Percentiles rank a stretch among this genome's conserved stretches.
phyloP scores from a whole-genome alignment of 2,888 invertebrate genomes.

The Ryuthela nishihirai region DNA sequence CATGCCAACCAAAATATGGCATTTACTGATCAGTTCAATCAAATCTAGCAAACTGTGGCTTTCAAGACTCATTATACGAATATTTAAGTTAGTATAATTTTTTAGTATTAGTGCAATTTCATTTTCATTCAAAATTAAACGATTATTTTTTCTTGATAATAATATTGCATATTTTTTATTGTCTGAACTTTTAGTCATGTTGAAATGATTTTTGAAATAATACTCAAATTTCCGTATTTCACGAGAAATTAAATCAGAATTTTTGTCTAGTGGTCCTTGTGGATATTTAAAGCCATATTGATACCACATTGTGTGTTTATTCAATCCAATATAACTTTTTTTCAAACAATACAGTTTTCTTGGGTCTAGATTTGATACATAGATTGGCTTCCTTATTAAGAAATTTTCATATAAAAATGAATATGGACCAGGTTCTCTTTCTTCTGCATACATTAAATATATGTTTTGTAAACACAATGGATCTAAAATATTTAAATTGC shows the following conservation, averaged over 20 bases:
- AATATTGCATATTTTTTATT: constrained; percentile 45
- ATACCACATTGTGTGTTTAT: constrained; percentile 52
- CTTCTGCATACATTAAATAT: constrained; percentile 49
- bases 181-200: neutral
- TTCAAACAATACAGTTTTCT: constrained; percentile 49
- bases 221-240: constrained; percentile 43
- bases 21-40: constrained; percentile 41
- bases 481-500: constrained; percentile 40
- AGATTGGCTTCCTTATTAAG: constrained; percentile 39
- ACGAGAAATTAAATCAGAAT: constrained; percentile 39
- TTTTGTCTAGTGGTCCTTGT: constrained; percentile 50
- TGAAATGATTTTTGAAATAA: constrained; percentile 43
- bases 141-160: constrained; percentile 49
- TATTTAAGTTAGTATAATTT: constrained; percentile 42
- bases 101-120: constrained; percentile 48
- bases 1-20: constrained; percentile 50
- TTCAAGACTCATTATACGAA: constrained; percentile 13
- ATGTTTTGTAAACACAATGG: constrained; percentile 39
- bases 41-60: constrained; percentile 44
- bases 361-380: constrained; percentile 15
- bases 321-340: constrained; percentile 50
- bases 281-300: constrained; percentile 55
- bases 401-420: constrained; percentile 49
- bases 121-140: constrained; percentile 54
- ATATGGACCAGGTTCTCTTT: constrained; percentile 45